Evolutionary conservation across 1,140 invertebrate species (phyloP).

Genomic region (Leptinotarsa defecta): DNA sequence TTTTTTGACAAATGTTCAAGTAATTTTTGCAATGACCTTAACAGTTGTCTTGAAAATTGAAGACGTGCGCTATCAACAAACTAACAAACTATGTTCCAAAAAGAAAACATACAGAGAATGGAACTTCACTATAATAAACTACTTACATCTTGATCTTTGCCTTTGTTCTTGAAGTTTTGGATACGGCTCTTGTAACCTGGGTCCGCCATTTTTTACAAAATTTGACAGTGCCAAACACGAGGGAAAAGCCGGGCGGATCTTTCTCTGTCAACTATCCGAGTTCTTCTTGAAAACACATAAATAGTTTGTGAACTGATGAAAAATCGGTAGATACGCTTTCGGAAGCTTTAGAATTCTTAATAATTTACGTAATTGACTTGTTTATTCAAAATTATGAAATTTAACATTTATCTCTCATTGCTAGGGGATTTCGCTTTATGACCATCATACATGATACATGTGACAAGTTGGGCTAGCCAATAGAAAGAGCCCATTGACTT

Average conservation of each 20-base stretch:
- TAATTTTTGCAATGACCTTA: neutral
- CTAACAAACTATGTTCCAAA: neutral
- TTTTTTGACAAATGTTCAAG: neutral
- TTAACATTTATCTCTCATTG: too few relatives aligned
- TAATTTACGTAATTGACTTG: too few relatives aligned
- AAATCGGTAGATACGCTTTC: neutral
- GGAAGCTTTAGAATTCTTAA: neutral
- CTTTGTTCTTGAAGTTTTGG: constrained; percentile 95
- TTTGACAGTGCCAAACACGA: constrained; percentile 48
- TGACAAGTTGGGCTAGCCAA: too few relatives aligned
- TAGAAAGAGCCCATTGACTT: too few relatives aligned
- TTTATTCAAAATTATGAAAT: too few relatives aligned
- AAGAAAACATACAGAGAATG: neutral
- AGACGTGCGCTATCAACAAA: neutral
- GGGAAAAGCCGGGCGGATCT: constrained; percentile 33
- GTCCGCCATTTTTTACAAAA: constrained; percentile 76
- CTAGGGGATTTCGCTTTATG: too few relatives aligned
- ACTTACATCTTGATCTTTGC: constrained; percentile 95
- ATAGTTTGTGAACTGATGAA: neutral
- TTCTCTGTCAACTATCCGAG: neutral
- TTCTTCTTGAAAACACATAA: neutral
- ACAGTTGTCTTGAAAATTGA: neutral
- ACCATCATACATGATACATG: too few relatives aligned
- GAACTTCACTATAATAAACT: constrained; percentile 36
- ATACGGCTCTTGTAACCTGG: constrained; percentile 78